Evolutionary conservation across 2,888 invertebrate genomes (phyloP).

Genomic region (Carterocephalus palaemon): DNA sequence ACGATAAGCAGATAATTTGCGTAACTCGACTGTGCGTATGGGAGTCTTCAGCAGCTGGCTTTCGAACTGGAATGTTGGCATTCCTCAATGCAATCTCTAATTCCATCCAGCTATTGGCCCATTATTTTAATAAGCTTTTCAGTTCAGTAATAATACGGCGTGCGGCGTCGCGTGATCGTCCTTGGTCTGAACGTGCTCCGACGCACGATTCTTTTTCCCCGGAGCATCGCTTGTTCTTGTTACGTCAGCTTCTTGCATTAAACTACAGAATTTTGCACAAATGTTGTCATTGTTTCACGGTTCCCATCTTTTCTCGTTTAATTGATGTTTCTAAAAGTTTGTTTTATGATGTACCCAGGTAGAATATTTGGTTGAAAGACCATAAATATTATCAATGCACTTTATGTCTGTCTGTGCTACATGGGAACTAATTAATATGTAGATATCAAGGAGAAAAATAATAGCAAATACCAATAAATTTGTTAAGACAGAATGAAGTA

Average conservation of each 20-base stretch:
- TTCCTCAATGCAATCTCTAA: conserved; percentile 55
- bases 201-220: conserved; percentile 55
- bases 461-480: no score
- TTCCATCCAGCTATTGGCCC: conserved; percentile 43
- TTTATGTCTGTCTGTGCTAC: no score
- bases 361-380: no score
- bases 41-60: conserved; percentile 18
- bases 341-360: no score
- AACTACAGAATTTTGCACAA: conserved; percentile 41
- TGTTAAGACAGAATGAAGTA: no score
- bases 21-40: conserved; percentile 16
- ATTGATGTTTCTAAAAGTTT: conserved; percentile 16
- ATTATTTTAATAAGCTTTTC: conserved; percentile 64
- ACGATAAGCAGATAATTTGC: conserved; percentile 22
- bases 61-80: conserved; percentile 49
- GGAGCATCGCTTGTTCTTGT: conserved; percentile 33
- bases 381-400: no score
- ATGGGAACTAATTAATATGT: no score
- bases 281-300: conserved; percentile 41
- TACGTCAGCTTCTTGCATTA: conserved; percentile 44
- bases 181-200: conserved; percentile 57
- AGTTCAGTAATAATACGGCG: conserved; percentile 44
- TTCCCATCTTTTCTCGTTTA: conserved; percentile 35
- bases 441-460: no score
- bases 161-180: conserved; percentile 55